Conservation (phyloP, 2,797 vertebrate genomes). For the Allobates femoralis region DNA sequence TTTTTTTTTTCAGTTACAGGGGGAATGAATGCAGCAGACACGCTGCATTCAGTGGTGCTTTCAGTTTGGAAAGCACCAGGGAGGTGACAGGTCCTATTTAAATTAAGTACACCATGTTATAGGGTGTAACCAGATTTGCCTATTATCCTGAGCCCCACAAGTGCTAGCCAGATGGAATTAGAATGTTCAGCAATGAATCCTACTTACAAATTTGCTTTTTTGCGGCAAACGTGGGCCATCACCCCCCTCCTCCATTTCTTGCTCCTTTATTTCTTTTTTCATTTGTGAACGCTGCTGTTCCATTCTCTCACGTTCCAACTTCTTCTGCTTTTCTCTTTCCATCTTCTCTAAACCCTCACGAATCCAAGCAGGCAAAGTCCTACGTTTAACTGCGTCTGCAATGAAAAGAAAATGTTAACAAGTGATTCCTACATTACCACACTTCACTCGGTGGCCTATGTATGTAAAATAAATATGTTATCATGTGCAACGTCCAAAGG, state of each 20-base stretch:
- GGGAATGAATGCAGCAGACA: no score
- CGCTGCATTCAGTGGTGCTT: no score
- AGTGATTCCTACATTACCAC: no score
- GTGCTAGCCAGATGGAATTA: not conserved
- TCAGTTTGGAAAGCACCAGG: no score
- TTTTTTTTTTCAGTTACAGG: no score
- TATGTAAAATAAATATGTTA: no score
- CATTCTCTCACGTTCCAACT: conserved; percentile 93
- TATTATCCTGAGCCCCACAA: not conserved
- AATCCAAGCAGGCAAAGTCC: conserved; percentile 97
- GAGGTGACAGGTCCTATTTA: no score
- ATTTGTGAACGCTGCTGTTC: conserved; percentile 93
- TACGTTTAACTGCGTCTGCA: conserved; percentile 93
- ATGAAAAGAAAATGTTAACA: not conserved
- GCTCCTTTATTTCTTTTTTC: conserved; percentile 84
- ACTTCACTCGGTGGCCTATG: no score
- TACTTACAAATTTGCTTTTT: conserved; percentile 98
- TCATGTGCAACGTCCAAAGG: no score
- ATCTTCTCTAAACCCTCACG: conserved; percentile 98
- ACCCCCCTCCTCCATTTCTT: conserved; percentile 80
- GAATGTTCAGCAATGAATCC: not conserved
- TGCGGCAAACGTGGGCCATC: conserved; percentile 89
- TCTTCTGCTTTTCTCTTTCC: conserved; percentile 98
- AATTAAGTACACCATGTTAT: no score
- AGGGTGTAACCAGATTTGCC: no score